phyloP scores from a whole-genome alignment of 2,888 invertebrate genomes.

The Brachyptera putata region DNA sequence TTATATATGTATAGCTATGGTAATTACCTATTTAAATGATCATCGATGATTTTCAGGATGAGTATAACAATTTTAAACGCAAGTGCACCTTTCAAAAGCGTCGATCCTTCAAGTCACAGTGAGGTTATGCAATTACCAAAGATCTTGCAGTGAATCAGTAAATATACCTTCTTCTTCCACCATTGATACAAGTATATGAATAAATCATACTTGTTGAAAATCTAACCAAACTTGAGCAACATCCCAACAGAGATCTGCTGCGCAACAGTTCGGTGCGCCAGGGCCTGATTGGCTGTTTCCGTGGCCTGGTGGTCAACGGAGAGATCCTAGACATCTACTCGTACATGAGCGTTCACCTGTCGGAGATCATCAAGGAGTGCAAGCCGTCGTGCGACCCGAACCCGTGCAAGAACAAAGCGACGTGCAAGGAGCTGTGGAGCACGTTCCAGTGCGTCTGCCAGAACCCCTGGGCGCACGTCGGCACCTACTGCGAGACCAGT shows the following conservation, averaged over 20 bases:
- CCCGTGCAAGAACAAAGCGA: constrained; percentile 87
- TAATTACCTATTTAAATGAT: too few species aligned
- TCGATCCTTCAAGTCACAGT: too few species aligned
- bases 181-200: too few species aligned
- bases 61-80: too few species aligned
- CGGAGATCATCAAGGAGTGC: constrained; percentile 89
- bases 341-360: constrained; percentile 86
- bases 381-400: constrained; percentile 92
- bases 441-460: constrained; percentile 88
- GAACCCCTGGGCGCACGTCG: constrained; percentile 89
- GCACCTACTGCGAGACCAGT: constrained; percentile 88
- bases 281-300: constrained; percentile 90
- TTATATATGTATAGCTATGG: too few species aligned
- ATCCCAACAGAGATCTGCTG: constrained; percentile 63
- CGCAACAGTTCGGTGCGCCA: constrained; percentile 79
- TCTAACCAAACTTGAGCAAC: neutral
- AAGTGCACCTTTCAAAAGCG: too few species aligned
- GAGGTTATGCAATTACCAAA: too few species aligned
- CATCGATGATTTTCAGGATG: too few species aligned
- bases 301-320: constrained; percentile 87
- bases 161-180: too few species aligned
- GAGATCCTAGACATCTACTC: constrained; percentile 87
- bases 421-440: constrained; percentile 88
- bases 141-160: too few species aligned
- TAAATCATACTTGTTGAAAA: too few species aligned